Evolutionary conservation across 2,888 invertebrate species (phyloP), one percentile per base, ranked within the genome.

Genomic region (Pterobdella sp.): DNA sequence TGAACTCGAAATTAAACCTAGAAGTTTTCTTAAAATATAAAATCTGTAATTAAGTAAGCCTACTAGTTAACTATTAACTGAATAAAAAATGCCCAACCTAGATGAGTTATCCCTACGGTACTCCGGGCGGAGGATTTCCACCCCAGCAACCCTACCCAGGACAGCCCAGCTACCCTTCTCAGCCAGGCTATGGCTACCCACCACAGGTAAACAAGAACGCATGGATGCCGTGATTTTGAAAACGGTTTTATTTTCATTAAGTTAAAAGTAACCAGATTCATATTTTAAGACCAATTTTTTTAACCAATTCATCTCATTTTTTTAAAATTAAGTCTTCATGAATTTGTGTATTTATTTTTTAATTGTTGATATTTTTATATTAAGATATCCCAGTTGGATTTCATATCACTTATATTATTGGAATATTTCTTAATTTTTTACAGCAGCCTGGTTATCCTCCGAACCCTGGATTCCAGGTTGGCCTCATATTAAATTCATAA

Each of bases 51-150:
- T n/a, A n/a, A n/a, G n/a, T n/a, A n/a, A n/a, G n/a, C n/a, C n/a
- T n/a, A n/a, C n/a, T n/a, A n/a, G n/a, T n/a, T n/a, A 42, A 18
- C 42, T 42, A 14, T 42, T 18, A 42, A 42, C 7, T 18, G 10
- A 42, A 42, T 14, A 42, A 14, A 42, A 42, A 14, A 42, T 42
- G 42, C 18, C 42, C 34, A 31, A 49, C 10, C 10, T 36, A 64
- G 34, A 74, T 74, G 74, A 74, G 74, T 65, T 74, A 74, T 66
- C 71, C 70, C 2, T 71, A 74, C 49, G 64, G 68, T 31, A 69
- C 68, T 26, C 74, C 74, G 29, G 74, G 69, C 34, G 73, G 73
- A 14, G 74, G 71, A 22, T 74, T 71, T 67, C 74, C 70, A 34
- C 52, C 66, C 35, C 71, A 70, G 32, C 72, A 65, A 65, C 65